These are phyloP conservation scores for Azemiops feae DNA, from an alignment of 2,113 vertebrate genomes.

Conservation along the genomic window DNA sequence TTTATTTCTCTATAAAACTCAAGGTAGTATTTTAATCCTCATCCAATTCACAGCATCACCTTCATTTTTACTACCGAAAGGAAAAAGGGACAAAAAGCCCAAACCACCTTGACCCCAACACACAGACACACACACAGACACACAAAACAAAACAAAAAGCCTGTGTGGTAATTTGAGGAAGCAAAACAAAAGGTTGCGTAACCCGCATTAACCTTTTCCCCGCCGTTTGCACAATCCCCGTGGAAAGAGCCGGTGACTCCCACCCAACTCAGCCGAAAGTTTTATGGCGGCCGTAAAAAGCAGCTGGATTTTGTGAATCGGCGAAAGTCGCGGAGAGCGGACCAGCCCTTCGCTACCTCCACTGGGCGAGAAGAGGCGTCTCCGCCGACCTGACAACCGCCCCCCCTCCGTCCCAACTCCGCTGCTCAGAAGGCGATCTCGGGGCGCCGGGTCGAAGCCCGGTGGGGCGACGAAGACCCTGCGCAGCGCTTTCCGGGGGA, in stretches of 20 bases:
- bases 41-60: not conserved
- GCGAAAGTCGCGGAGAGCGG: not conserved
- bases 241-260: not conserved
- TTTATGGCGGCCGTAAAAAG: not conserved
- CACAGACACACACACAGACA: not conserved
- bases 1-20: not conserved
- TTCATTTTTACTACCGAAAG: not conserved
- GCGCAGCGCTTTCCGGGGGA: not conserved
- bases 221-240: too few species aligned
- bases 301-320: not conserved
- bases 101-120: not conserved
- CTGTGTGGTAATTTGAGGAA: not conserved
- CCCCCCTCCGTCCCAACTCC: not conserved
- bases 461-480: not conserved
- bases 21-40: not conserved
- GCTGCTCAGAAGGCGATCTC: not conserved
- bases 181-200: not conserved
- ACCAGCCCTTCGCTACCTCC: not conserved
- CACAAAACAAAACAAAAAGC: not conserved
- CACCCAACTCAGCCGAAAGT: not conserved
- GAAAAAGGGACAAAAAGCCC: not conserved
- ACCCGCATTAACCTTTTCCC: not conserved
- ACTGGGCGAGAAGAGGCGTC: not conserved
- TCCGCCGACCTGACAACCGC: not conserved
- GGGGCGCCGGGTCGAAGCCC: not conserved